Evolutionary conservation across 1,140 invertebrate genomes (phyloP).

Genomic region (Drosophila burlai): DNA sequence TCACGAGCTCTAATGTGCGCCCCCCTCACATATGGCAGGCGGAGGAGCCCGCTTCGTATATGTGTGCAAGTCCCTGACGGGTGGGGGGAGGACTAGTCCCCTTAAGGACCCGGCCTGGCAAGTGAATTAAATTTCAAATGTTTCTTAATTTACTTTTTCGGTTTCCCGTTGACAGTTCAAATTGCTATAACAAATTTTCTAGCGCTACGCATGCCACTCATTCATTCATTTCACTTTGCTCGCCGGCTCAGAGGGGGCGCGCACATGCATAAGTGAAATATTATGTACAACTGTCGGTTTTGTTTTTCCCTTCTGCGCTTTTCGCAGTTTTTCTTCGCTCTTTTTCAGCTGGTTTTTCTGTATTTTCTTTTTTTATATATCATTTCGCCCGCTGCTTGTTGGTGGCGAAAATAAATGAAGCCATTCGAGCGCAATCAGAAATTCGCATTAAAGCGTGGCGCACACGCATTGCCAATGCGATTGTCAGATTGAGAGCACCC

Average conservation of each 20-base stretch:
- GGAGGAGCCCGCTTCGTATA: neutral
- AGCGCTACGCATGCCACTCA: constrained; percentile 80
- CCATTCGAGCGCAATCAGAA: constrained; percentile 81
- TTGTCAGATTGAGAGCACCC: constrained; percentile 55
- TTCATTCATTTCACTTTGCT: constrained; percentile 73
- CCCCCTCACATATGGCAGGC: constrained; percentile 13
- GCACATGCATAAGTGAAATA: constrained; percentile 82
- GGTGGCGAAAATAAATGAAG: constrained; percentile 76
- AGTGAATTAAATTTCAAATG: constrained; percentile 84
- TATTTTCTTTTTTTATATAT: constrained; percentile 6
- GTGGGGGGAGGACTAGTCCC: constrained; percentile 9
- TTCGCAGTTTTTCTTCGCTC: constrained; percentile 33
- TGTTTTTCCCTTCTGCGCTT: constrained; percentile 60
- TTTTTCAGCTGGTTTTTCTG: constrained; percentile 43
- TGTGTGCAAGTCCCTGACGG: constrained; percentile 1
- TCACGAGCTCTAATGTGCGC: constrained; percentile 31
- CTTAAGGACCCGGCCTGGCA: constrained; percentile 35
- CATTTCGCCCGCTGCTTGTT: constrained; percentile 19
- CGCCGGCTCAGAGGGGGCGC: constrained; percentile 47
- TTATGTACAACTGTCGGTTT: constrained; percentile 82
- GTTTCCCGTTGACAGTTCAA: constrained; percentile 82
- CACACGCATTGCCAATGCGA: constrained; percentile 64
- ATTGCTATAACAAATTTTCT: constrained; percentile 84
- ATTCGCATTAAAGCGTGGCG: constrained; percentile 75
- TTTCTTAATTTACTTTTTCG: constrained; percentile 84